Percentiles rank a stretch among this genome's conserved stretches.
phyloP scores from a whole-genome alignment of 2,888 invertebrate genomes.

The Kuschelorhynchus macadamiae region DNA sequence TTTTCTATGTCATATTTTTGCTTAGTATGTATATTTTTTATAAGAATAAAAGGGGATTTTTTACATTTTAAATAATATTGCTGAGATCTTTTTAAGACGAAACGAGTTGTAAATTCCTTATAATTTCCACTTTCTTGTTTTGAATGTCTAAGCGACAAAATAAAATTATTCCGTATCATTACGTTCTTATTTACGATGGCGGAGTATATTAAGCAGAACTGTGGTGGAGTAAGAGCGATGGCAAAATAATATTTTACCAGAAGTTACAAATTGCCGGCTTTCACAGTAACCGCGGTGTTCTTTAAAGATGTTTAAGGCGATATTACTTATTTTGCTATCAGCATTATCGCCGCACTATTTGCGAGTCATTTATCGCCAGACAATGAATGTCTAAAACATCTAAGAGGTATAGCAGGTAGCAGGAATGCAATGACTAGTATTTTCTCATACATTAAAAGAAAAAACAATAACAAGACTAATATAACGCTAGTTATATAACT shows the following conservation, averaged over 20 bases:
- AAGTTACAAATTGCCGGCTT: slow-evolving; percentile 63
- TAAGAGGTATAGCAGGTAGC: no score
- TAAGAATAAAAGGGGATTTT: background rate
- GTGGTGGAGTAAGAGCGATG: slow-evolving; percentile 55
- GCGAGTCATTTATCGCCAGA: slow-evolving; percentile 13
- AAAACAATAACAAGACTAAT: no score
- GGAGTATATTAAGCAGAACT: slow-evolving; percentile 58
- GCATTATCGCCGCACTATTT: slow-evolving; percentile 29
- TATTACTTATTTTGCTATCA: slow-evolving; percentile 37
- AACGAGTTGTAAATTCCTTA: background rate
- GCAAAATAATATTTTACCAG: slow-evolving; percentile 62
- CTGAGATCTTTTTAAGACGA: background rate
- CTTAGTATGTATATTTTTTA: no score
- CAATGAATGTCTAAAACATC: background rate
- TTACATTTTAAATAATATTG: background rate
- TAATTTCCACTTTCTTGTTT: slow-evolving; percentile 24
- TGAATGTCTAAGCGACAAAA: slow-evolving; percentile 48
- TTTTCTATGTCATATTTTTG: no score
- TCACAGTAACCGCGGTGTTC: slow-evolving; percentile 58
- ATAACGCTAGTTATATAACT: no score
- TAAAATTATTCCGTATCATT: slow-evolving; percentile 58
- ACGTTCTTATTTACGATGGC: slow-evolving; percentile 56
- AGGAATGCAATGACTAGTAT: no score
- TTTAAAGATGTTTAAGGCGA: slow-evolving; percentile 28
- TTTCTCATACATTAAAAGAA: no score